Conservation (phyloP, 2,113 vertebrate genomes). For the Saccopteryx leptura region DNA sequence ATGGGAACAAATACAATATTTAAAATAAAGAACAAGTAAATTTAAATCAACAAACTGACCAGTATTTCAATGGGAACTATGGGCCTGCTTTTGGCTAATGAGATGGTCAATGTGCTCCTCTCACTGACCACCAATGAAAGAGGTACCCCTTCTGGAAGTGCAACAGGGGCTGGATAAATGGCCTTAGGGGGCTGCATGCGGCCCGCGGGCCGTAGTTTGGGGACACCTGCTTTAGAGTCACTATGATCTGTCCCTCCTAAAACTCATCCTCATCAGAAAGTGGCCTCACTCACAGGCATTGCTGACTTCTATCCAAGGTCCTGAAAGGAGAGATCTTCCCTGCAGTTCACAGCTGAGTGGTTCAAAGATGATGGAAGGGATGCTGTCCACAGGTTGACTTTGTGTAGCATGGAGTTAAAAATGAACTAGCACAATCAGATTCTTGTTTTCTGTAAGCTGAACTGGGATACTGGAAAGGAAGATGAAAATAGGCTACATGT, state of each 20-base stretch:
- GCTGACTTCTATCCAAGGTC: rapidly evolving
- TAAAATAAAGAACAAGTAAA: too few relatives aligned
- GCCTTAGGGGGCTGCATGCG: too few relatives aligned
- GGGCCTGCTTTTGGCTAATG: too few relatives aligned
- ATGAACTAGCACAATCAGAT: background rate
- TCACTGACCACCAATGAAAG: too few relatives aligned
- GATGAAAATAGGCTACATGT: background rate
- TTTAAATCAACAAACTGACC: too few relatives aligned
- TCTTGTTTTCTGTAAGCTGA: background rate
- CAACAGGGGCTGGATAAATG: too few relatives aligned
- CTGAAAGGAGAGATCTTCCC: background rate
- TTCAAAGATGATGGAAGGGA: background rate
- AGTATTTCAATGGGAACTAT: too few relatives aligned
- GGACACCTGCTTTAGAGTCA: background rate
- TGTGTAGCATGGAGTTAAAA: background rate
- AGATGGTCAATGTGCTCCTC: too few relatives aligned
- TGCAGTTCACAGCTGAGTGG: background rate
- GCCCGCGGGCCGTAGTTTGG: too few relatives aligned
- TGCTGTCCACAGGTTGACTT: background rate
- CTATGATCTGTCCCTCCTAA: background rate
- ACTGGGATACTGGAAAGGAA: background rate
- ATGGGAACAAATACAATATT: too few relatives aligned
- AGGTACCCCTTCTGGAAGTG: too few relatives aligned
- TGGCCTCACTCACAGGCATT: background rate
- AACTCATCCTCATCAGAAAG: background rate